Evolutionary conservation across 1,140 invertebrate species (phyloP).

Genomic region (Coelopa frigida): DNA sequence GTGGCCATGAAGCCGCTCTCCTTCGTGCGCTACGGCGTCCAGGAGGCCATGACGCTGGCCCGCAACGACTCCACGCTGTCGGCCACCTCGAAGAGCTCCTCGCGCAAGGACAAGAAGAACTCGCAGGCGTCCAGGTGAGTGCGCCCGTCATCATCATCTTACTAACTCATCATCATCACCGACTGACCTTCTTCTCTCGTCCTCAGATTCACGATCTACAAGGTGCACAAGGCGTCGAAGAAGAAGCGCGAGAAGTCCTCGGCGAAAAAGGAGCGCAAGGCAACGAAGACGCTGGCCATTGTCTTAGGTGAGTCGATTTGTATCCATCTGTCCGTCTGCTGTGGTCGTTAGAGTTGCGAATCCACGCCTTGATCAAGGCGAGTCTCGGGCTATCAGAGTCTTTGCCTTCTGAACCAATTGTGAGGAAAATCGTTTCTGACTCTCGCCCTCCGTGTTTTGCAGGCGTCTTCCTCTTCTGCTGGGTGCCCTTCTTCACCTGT

Average conservation of each 20-base stretch:
- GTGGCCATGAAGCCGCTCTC: conserved; percentile 44
- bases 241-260: conserved; percentile 93
- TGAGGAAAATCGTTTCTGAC: neutral
- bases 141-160: conserved; percentile 1
- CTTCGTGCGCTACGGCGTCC: conserved; percentile 42
- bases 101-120: conserved; percentile 45
- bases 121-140: conserved; percentile 44
- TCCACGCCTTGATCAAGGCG: no score
- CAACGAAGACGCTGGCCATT: conserved; percentile 98
- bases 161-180: neutral
- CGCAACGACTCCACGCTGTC: conserved; percentile 45
- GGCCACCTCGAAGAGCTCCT: conserved; percentile 44
- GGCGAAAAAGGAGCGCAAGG: conserved; percentile 92
- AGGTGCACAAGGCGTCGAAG: conserved; percentile 87
- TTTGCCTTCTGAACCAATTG: no score
- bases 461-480: conserved; percentile 93
- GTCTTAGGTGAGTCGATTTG: conserved; percentile 79
- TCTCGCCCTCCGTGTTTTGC: neutral
- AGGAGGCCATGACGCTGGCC: conserved; percentile 44
- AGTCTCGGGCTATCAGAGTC: no score
- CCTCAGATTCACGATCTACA: conserved; percentile 80
- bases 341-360: neutral
- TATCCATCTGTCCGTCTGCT: conserved; percentile 1
- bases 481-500: conserved; percentile 98
- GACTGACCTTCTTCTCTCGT: neutral